Evolutionary conservation across 2,113 vertebrate species (phyloP).

Genomic region (Benitochromis conjunctus): DNA sequence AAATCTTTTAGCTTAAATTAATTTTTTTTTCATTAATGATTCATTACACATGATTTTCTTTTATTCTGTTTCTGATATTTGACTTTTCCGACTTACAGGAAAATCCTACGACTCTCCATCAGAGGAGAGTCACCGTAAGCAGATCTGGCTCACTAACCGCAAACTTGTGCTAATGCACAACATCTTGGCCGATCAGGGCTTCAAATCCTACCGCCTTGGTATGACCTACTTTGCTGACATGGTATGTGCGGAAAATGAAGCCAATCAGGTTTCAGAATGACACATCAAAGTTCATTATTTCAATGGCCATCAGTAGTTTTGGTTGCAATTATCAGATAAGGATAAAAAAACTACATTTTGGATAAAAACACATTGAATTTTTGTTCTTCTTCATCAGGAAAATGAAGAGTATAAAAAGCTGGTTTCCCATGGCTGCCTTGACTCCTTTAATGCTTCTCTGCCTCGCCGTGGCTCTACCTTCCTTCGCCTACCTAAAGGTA

Average conservation of each 20-base stretch:
- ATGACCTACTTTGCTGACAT: not conserved
- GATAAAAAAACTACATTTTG: not conserved
- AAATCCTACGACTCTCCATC: not conserved
- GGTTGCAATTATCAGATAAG: not conserved
- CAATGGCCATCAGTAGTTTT: not conserved
- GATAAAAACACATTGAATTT: not conserved
- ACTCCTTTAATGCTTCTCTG: constrained; percentile 57
- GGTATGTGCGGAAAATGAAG: not conserved
- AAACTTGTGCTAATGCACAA: not conserved
- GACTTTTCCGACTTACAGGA: not conserved
- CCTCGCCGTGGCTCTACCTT: not conserved
- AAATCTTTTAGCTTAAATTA: not conserved
- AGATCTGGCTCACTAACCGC: not conserved
- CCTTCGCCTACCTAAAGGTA: accelerated
- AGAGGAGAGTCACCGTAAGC: accelerated
- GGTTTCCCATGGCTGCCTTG: constrained; percentile 57
- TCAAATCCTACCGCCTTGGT: not conserved
- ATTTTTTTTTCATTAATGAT: not conserved
- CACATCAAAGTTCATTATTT: not conserved
- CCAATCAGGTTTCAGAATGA: not conserved
- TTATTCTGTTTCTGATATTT: not conserved
- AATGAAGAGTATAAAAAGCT: constrained; percentile 69
- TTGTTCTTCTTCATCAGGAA: constrained; percentile 42
- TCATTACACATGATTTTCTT: accelerated
- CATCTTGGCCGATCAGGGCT: not conserved